phyloP scores from a whole-genome alignment of 2,113 vertebrate species.

The Psophia crepitans region DNA sequence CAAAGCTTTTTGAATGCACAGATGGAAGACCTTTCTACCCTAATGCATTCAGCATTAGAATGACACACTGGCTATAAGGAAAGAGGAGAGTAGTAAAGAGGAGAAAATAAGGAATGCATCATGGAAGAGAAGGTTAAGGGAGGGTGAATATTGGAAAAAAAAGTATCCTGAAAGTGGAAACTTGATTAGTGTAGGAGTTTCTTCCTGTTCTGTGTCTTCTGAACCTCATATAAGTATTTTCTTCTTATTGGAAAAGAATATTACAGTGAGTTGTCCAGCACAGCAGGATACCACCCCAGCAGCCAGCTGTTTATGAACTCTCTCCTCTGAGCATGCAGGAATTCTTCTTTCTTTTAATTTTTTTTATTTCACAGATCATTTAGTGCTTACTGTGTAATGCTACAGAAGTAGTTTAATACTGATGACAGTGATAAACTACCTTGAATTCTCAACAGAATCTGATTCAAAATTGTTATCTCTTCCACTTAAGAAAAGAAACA shows the following conservation, averaged over 20 bases:
- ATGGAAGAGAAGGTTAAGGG: background rate
- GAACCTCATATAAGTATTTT: background rate
- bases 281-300: background rate
- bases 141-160: background rate
- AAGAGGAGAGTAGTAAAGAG: background rate
- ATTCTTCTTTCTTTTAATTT: background rate
- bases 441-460: background rate
- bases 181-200: background rate
- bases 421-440: background rate
- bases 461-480: background rate
- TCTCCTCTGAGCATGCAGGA: background rate
- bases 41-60: background rate
- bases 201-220: background rate
- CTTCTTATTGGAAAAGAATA: background rate
- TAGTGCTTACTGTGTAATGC: background rate
- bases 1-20: background rate
- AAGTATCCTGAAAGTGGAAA: background rate
- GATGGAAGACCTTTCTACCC: background rate
- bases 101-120: background rate
- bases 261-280: background rate
- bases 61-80: background rate
- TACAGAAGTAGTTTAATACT: background rate
- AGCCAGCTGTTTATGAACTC: background rate
- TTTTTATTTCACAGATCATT: background rate
- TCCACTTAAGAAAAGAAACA: background rate